phyloP scores from a whole-genome alignment of 1,140 invertebrate genomes.

The Apis dorsata region DNA sequence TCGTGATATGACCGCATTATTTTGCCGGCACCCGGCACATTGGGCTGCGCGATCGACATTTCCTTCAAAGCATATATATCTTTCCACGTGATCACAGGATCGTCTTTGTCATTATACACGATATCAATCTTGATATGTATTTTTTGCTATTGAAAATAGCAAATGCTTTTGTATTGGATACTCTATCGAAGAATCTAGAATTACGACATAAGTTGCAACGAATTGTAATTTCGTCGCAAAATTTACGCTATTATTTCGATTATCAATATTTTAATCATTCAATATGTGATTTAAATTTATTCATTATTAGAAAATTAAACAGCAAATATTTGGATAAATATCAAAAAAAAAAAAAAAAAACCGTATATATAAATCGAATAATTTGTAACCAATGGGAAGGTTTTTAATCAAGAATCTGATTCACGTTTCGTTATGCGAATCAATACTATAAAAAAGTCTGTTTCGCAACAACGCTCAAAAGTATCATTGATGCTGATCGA shows the following conservation, averaged over 20 bases:
- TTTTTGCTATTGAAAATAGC: background rate
- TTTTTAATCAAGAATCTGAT: background rate
- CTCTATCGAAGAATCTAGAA: too few relatives aligned
- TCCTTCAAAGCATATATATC: background rate
- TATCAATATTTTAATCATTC: too few relatives aligned
- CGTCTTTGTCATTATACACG: background rate
- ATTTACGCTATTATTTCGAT: background rate
- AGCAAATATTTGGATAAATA: background rate
- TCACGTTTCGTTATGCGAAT: background rate
- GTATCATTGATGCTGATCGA: too few relatives aligned
- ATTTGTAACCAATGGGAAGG: too few relatives aligned
- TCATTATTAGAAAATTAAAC: background rate
- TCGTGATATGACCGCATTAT: background rate
- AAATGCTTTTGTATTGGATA: background rate
- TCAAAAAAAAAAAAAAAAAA: background rate
- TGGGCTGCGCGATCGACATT: background rate
- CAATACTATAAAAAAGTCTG: background rate
- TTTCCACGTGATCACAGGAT: background rate
- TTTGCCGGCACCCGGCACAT: background rate
- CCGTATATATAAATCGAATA: background rate
- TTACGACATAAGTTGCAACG: conserved; percentile 25
- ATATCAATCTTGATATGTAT: background rate
- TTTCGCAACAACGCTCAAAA: background rate
- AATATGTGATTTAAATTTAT: background rate
- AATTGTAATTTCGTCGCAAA: background rate